phyloP scores from a whole-genome alignment of 2,113 vertebrate species.

The Zosterops hypoxanthus region DNA sequence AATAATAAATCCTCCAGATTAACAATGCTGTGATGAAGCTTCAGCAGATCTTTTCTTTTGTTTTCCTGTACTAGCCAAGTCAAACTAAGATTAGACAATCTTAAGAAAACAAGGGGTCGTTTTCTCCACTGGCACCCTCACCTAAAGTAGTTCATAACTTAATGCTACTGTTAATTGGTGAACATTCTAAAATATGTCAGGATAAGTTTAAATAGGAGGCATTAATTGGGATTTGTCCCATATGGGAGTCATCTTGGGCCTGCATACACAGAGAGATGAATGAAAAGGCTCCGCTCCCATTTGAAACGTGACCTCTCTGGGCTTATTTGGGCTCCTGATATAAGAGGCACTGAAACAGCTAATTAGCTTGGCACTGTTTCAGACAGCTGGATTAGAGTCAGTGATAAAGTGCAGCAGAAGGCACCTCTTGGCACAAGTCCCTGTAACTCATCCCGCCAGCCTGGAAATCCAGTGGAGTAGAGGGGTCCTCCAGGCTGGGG shows the following conservation, averaged over 20 bases:
- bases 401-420: conserved; percentile 72
- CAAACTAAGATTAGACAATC: background rate
- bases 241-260: background rate
- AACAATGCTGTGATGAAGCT: background rate
- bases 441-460: conserved; percentile 60
- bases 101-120: background rate
- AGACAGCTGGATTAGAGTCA: conserved; percentile 67
- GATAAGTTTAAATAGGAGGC: conserved; percentile 34
- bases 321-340: conserved; percentile 59
- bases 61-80: background rate
- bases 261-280: background rate
- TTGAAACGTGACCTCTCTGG: conserved; percentile 54
- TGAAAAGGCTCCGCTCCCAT: background rate
- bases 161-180: conserved; percentile 29
- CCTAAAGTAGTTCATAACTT: background rate
- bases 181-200: conserved; percentile 13
- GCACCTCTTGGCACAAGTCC: conserved; percentile 62
- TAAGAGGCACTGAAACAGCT: conserved; percentile 70
- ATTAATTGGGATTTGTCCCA: conserved; percentile 28
- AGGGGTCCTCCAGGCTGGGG: conserved; percentile 37
- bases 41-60: background rate
- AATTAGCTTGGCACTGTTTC: conserved; percentile 76
- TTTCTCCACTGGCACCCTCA: background rate
- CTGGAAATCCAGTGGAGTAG: conserved; percentile 50
- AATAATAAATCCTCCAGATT: background rate